phyloP scores from a whole-genome alignment of 2,888 invertebrate species.

The Drosophila antonietae region DNA sequence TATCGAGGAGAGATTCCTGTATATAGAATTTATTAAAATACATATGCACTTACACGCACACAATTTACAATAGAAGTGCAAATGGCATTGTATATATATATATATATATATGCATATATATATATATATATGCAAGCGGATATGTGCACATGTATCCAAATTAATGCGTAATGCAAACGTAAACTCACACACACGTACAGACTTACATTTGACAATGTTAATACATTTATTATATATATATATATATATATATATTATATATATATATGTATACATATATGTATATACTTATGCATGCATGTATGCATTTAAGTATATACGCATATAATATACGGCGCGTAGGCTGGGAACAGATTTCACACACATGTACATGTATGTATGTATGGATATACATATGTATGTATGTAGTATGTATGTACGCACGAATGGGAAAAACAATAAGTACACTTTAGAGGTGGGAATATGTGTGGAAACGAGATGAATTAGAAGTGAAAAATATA shows the following conservation, averaged over 20 bases:
- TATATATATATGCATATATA: slow-evolving; percentile 2
- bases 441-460: no score
- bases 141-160: background rate
- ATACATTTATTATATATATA: slow-evolving; percentile 4
- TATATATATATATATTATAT: background rate
- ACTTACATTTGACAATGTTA: slow-evolving; percentile 19
- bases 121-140: no score
- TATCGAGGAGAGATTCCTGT: slow-evolving; percentile 18
- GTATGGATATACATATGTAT: background rate
- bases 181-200: background rate
- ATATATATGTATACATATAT: no score
- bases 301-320: background rate
- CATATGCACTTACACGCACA: background rate
- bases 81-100: background rate
- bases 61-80: slow-evolving; percentile 29
- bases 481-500: no score
- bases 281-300: background rate
- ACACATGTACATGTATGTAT: background rate
- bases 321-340: background rate
- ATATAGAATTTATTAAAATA: slow-evolving; percentile 28
- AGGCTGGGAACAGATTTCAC: background rate
- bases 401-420: background rate
- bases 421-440: background rate
- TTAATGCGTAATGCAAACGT: background rate
- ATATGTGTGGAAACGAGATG: no score